Percentiles rank a stretch among this genome's conserved stretches.
phyloP scores from a whole-genome alignment of 1,140 invertebrate species.

The Aphaenogaster ashmeadi region DNA sequence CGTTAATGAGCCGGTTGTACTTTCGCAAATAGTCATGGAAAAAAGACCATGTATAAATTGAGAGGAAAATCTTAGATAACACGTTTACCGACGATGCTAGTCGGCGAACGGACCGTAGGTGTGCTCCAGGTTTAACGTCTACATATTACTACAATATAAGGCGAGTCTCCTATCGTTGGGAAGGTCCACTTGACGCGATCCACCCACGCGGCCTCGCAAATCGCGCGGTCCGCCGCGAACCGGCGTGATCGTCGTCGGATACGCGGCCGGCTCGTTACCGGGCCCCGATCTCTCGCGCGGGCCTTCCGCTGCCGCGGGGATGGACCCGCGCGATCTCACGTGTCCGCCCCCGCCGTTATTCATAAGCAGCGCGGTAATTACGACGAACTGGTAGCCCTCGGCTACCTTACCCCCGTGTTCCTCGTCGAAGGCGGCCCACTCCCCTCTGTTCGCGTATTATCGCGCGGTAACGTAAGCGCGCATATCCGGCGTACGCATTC shows the following conservation, averaged over 20 bases:
- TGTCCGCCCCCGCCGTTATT: constrained; percentile 70
- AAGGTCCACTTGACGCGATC: constrained; percentile 55
- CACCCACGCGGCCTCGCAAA: constrained; percentile 34
- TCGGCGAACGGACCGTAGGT: background rate
- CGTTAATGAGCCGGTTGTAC: background rate
- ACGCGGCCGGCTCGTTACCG: constrained; percentile 41
- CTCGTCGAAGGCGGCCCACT: background rate
- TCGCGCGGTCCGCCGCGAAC: constrained; percentile 24
- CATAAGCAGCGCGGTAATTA: constrained; percentile 68
- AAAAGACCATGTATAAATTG: background rate
- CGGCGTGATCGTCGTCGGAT: constrained; percentile 41
- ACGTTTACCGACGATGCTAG: background rate
- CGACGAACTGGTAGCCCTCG: constrained; percentile 61
- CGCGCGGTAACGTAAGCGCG: constrained; percentile 61
- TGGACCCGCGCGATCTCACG: constrained; percentile 40
- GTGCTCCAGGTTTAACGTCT: constrained; percentile 17
- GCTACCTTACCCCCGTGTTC: constrained; percentile 53
- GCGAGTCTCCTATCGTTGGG: background rate
- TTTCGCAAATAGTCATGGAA: background rate
- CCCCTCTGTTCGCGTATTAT: constrained; percentile 26
- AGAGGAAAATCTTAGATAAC: background rate
- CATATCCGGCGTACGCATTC: constrained; percentile 72
- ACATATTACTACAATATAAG: constrained; percentile 29
- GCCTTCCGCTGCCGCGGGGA: constrained; percentile 55
- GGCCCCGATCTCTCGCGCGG: constrained; percentile 15